Base-by-base conservation (phyloP, 2,797 vertebrate genomes). In the Argentina silus region DNA sequence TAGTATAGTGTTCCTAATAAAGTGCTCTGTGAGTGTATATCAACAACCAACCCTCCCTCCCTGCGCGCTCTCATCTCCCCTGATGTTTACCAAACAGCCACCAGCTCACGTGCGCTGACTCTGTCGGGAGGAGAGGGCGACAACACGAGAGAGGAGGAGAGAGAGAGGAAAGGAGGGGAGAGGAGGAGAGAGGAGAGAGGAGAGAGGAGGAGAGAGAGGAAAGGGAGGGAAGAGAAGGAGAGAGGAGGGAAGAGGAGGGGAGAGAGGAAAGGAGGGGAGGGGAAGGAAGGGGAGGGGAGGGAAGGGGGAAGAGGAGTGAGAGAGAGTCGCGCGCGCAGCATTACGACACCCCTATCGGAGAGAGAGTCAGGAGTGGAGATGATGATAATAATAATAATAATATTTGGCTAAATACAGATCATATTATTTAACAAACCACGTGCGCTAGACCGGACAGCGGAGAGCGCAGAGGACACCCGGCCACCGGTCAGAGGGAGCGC, bases 91-190 rank as follows among this genome's bases (percentile, higher is more conserved):
- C 42, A 44, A 57, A 78, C 66, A 63, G 63, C 59, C 67, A 69
- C 61, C 53, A 82, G 63, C 74, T 84, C 78, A 88, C 82, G 77
- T 82, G 83, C 56, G 21, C 53, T 43, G 44, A 23, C 10, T 43
- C 62, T 5, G 36, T 65, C 14, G 15, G 3, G 9, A 57, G 36
- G 17, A 6, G 17, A 45, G 60, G 50, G 17, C 66, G 79, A 47
- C 12, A 50, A 48, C 17, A 43, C 60, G 3, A 67, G 67, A 21
- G 48, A 59, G 51, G 45, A 44, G 7, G 44, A 14, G 64, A n/a
- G 23, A 6, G 17, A 43, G 56, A 63, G 63, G 47, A 45, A 73
- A 48, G 51, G 23, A 69, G 45, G 45, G 47, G 0, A 68, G 73
- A 47, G 69, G 19, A 17, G 17, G 0, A 42, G 43, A 0, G 7